Evolutionary conservation across 2,888 invertebrate species (phyloP).

Genomic region (Melanophora roralis): DNA sequence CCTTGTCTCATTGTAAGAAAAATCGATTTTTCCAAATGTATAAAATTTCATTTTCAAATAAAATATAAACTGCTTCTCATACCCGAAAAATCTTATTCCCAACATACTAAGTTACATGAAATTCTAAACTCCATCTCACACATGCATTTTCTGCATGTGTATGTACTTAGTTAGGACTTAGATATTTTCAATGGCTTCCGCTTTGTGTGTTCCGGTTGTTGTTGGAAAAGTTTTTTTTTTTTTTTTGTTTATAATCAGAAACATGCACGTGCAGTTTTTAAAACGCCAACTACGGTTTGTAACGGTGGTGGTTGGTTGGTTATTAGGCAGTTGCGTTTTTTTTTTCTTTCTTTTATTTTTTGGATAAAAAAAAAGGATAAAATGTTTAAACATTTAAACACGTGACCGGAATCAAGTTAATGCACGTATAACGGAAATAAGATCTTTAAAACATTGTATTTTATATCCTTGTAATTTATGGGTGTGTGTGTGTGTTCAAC

Average conservation of each 20-base stretch:
- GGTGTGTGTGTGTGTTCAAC: neutral
- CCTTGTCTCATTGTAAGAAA: constrained; percentile 4
- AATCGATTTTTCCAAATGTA: constrained; percentile 65
- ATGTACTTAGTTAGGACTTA: neutral
- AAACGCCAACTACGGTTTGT: constrained; percentile 42
- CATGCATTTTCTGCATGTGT: neutral
- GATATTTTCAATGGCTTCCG: constrained; percentile 52
- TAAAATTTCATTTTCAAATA: constrained; percentile 42
- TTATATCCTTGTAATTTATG: neutral
- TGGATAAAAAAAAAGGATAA: constrained; percentile 24
- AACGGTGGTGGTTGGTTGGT: constrained; percentile 36
- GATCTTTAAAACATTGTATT: constrained; percentile 28
- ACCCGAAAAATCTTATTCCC: neutral
- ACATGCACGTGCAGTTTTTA: constrained; percentile 53
- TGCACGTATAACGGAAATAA: constrained; percentile 55
- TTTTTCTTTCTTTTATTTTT: neutral
- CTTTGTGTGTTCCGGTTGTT: constrained; percentile 54
- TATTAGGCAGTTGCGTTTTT: neutral
- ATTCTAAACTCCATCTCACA: constrained; percentile 39
- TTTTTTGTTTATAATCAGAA: constrained; percentile 26
- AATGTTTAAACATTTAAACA: constrained; percentile 58
- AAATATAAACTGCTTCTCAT: neutral
- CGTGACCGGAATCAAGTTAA: constrained; percentile 67
- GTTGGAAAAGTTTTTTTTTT: constrained; percentile 23
- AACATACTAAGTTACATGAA: neutral